Evolutionary conservation across 2,113 vertebrate genomes (phyloP).

Genomic region (Colius striatus): DNA sequence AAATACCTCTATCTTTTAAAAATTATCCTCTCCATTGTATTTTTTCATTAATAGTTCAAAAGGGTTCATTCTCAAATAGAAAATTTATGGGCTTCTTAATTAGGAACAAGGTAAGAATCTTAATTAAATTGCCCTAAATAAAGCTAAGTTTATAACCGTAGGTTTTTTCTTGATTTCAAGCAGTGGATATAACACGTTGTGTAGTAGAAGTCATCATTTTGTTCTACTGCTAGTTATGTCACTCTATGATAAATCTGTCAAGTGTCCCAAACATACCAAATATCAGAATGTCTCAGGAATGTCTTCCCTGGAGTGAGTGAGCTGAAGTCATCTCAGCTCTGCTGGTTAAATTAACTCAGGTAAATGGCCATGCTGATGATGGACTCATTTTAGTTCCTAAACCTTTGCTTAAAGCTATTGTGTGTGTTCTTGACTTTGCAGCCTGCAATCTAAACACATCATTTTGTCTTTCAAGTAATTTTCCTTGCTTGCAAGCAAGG

Average conservation of each 20-base stretch:
- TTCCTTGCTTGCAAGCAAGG: neutral
- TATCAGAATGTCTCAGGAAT: neutral
- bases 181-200: neutral
- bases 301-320: neutral
- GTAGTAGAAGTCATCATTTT: neutral
- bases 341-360: neutral
- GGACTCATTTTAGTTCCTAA: neutral
- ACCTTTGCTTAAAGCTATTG: neutral
- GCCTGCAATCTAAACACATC: neutral
- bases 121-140: slow-evolving; percentile 6
- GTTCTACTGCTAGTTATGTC: neutral
- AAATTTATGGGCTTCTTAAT: neutral
- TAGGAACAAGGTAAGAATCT: slow-evolving; percentile 6
- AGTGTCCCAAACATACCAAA: neutral
- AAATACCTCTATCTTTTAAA: neutral
- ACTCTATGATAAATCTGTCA: neutral
- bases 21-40: neutral
- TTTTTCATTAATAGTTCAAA: neutral
- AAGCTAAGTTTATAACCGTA: neutral
- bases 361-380: neutral
- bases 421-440: neutral
- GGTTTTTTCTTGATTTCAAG: neutral
- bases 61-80: neutral
- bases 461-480: neutral
- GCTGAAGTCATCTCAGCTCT: neutral